These are phyloP conservation scores for Lasioglossum malachurum DNA, from an alignment of 2,888 invertebrate genomes.

Conservation along the genomic window DNA sequence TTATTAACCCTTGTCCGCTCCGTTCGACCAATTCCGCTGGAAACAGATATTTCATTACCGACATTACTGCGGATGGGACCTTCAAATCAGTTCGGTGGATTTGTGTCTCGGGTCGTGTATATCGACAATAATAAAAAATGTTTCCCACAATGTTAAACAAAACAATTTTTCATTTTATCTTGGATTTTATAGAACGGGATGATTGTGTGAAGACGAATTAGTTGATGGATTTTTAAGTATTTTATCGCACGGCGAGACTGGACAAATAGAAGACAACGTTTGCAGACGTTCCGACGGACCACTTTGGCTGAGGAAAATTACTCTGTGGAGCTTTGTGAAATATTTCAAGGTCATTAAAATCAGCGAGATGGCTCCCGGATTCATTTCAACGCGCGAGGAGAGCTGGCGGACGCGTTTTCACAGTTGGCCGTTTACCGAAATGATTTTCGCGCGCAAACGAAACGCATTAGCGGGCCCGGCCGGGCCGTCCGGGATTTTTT, in stretches of 20 bases:
- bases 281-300: neutral
- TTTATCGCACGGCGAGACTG: too few species aligned
- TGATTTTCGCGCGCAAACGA: slow-evolving; percentile 13
- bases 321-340: neutral
- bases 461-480: slow-evolving; percentile 16
- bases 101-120: neutral
- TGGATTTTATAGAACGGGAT: too few species aligned
- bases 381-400: neutral
- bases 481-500: slow-evolving; percentile 2
- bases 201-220: too few species aligned
- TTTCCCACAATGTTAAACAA: neutral
- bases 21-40: neutral
- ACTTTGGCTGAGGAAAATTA: neutral
- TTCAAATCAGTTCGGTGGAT: neutral
- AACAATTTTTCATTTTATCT: too few species aligned
- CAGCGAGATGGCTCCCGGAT: neutral
- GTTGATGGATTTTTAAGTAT: too few species aligned
- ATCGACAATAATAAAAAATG: neutral
- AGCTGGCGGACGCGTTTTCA: neutral
- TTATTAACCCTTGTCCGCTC: neutral
- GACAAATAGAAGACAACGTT: too few species aligned
- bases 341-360: neutral
- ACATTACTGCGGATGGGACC: neutral
- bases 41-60: neutral
- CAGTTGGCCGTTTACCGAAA: slow-evolving; percentile 27